A percentile compares a stretch with the other conserved stretches of the same genome.
These are phyloP conservation scores for Cataglyphis livida DNA, from an alignment of 2,888 invertebrate genomes.

Conservation along the genomic window DNA sequence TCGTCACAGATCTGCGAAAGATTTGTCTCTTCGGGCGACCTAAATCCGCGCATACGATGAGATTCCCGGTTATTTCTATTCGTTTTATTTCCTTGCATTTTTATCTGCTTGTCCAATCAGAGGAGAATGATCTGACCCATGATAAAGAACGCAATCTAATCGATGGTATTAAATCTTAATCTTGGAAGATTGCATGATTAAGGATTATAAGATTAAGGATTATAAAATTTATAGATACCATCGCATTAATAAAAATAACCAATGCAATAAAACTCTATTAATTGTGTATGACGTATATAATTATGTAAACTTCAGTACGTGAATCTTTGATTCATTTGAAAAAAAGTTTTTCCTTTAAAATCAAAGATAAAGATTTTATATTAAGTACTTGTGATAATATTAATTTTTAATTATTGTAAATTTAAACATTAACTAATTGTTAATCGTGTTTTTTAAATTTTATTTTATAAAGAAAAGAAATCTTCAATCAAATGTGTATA, in stretches of 20 bases:
- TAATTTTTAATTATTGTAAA: background rate
- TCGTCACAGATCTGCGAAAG: constrained; percentile 56
- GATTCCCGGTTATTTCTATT: constrained; percentile 1
- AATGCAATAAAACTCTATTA: background rate
- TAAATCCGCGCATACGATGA: constrained; percentile 57
- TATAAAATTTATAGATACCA: background rate
- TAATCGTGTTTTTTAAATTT: background rate
- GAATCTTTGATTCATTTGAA: background rate
- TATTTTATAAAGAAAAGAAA: background rate
- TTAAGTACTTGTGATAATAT: background rate
- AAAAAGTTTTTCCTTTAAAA: background rate
- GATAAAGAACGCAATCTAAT: background rate
- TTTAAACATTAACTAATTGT: background rate
- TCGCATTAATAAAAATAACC: background rate
- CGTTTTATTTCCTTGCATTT: constrained; percentile 41
- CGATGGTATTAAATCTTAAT: background rate
- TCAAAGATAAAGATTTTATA: background rate
- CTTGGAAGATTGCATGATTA: background rate
- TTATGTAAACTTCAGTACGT: background rate
- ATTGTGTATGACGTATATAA: background rate
- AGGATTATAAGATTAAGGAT: constrained; percentile 14
- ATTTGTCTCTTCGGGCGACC: constrained; percentile 64
- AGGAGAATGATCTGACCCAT: constrained; percentile 5
- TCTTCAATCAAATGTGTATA: background rate
- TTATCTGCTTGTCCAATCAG: constrained; percentile 30